A percentile compares a stretch with the other conserved stretches of the same genome.
phyloP scores from a whole-genome alignment of 1,140 invertebrate species.

The Drosophila santomea region DNA sequence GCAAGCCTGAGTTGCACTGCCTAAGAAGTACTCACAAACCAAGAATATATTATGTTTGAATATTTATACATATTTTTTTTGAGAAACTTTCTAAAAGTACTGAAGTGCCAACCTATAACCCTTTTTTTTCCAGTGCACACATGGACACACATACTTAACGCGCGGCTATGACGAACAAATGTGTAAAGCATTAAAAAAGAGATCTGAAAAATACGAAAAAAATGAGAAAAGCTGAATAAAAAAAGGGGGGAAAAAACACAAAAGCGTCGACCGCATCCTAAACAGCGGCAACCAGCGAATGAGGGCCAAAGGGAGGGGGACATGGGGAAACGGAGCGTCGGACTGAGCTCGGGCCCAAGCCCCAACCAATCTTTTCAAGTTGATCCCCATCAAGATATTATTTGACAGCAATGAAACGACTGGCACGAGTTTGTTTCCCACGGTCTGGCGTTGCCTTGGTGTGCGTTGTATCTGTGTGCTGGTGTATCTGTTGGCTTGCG shows the following conservation, averaged over 20 bases:
- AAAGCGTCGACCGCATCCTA: slow-evolving; percentile 79
- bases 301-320: slow-evolving; percentile 26
- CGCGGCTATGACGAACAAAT: slow-evolving; percentile 79
- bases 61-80: too few species aligned
- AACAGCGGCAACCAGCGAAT: slow-evolving; percentile 63
- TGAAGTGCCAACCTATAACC: not conserved
- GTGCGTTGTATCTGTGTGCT: slow-evolving; percentile 45
- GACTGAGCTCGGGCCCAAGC: slow-evolving; percentile 56
- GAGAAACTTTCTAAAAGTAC: too few species aligned
- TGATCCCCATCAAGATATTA: slow-evolving; percentile 85
- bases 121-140: slow-evolving; percentile 13
- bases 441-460: slow-evolving; percentile 76
- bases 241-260: slow-evolving; percentile 44
- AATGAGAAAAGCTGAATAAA: slow-evolving; percentile 36
- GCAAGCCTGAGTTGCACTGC: too few species aligned
- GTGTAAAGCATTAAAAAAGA: slow-evolving; percentile 81
- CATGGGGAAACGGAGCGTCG: slow-evolving; percentile 26
- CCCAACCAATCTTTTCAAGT: slow-evolving; percentile 83
- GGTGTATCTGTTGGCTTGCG: slow-evolving; percentile 63
- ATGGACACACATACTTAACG: slow-evolving; percentile 41
- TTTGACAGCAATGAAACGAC: slow-evolving; percentile 85
- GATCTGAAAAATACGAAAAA: slow-evolving; percentile 56
- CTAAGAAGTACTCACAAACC: too few species aligned
- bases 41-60: too few species aligned
- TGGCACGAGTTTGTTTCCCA: slow-evolving; percentile 85